These are phyloP conservation scores for Spea multiplicata DNA, from an alignment of 2,113 vertebrate species.

Conservation along the genomic window DNA sequence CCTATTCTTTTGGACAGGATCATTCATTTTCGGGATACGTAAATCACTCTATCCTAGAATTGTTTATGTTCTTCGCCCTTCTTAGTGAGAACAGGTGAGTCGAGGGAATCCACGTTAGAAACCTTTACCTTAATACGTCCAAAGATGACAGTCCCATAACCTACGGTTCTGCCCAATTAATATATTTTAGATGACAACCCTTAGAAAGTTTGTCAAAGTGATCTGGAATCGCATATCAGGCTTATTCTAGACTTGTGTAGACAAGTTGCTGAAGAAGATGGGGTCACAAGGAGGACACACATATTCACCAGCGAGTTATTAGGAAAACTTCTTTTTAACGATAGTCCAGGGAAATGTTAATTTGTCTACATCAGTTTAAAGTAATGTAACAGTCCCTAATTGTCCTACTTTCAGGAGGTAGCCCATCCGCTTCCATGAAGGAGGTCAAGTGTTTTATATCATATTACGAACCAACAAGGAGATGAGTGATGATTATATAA, in stretches of 20 bases:
- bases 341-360: neutral
- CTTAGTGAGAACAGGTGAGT: no score
- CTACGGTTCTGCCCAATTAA: neutral
- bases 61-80: neutral
- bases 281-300: constrained; percentile 22
- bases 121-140: neutral
- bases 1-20: neutral
- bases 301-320: constrained; percentile 13
- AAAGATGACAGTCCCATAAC: neutral
- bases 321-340: neutral
- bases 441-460: constrained; percentile 1
- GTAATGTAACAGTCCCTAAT: neutral
- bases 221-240: neutral
- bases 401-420: neutral
- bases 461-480: neutral
- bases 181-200: neutral
- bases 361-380: neutral
- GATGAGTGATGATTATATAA: neutral
- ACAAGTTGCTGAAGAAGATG: neutral
- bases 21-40: constrained; percentile 7
- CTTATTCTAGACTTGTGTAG: neutral
- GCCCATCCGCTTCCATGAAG: neutral
- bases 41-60: constrained; percentile 20
- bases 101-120: neutral
- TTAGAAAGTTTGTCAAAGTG: neutral